A percentile compares a stretch with the other conserved stretches of the same genome.
Conservation (phyloP, 2,888 invertebrate species). For the Meiosimyza decipiens region DNA sequence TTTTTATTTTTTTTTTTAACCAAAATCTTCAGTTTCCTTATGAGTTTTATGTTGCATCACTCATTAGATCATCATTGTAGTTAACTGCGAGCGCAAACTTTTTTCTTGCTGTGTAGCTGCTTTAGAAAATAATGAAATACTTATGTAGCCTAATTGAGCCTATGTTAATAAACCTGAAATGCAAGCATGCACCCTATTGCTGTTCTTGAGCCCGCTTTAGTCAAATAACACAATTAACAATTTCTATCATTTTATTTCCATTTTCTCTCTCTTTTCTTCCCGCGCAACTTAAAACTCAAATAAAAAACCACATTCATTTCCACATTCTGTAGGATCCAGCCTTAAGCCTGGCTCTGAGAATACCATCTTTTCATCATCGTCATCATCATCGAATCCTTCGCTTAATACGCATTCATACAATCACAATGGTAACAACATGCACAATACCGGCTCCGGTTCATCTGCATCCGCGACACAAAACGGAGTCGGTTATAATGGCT, state of each 20-base stretch:
- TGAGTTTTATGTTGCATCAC: conserved; percentile 35
- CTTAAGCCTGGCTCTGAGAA: conserved; percentile 65
- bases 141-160: too few species aligned
- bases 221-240: neutral
- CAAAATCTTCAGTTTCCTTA: conserved; percentile 1
- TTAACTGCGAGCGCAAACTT: neutral
- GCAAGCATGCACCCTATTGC: too few species aligned
- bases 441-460: conserved; percentile 41
- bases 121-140: too few species aligned
- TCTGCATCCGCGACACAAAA: conserved; percentile 35
- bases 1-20: conserved; percentile 12
- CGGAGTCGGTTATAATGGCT: conserved; percentile 37
- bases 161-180: too few species aligned
- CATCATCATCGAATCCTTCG: conserved; percentile 62
- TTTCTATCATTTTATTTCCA: conserved; percentile 24
- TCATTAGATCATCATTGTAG: conserved; percentile 21
- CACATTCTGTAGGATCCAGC: conserved; percentile 60
- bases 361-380: conserved; percentile 56
- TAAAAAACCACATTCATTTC: conserved; percentile 20
- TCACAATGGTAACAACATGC: conserved; percentile 46
- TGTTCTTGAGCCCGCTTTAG: too few species aligned
- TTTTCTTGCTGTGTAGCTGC: conserved; percentile 22
- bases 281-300: neutral
- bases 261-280: conserved; percentile 9
- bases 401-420: conserved; percentile 61